Conservation (phyloP, 2,797 vertebrate species). For the Gobio occitaniae region DNA sequence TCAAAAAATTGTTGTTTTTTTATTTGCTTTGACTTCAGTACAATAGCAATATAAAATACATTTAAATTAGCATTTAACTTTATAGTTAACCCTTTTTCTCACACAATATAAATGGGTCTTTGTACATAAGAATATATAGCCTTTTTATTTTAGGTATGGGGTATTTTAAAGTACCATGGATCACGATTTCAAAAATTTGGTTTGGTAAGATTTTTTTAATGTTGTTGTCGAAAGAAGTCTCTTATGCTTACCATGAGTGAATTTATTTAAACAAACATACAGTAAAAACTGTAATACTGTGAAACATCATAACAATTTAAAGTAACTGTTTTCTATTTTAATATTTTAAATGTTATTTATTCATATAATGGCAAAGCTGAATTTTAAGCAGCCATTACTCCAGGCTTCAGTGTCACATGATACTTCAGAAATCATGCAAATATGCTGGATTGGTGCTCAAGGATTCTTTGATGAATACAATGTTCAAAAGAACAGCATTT, state of each 20-base stretch:
- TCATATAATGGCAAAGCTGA: neutral
- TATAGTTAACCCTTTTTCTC: neutral
- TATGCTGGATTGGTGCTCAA: neutral
- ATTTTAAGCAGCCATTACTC: neutral
- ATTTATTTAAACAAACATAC: neutral
- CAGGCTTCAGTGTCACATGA: neutral
- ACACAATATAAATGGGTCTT: neutral
- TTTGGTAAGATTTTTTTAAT: neutral
- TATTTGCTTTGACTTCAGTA: neutral
- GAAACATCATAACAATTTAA: neutral
- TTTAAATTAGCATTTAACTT: neutral
- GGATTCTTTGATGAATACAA: too few species aligned
- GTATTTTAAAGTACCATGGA: neutral
- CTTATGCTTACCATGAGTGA: neutral
- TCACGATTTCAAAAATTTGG: neutral
- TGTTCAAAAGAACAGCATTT: neutral
- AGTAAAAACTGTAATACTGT: neutral
- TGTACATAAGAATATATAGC: neutral
- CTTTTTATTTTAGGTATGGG: neutral
- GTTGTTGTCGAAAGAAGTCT: neutral
- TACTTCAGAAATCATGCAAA: neutral
- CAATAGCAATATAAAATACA: neutral
- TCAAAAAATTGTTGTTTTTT: neutral
- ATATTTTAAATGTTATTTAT: neutral
- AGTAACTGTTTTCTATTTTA: constrained; percentile 3